Evolutionary conservation across 2,888 invertebrate genomes (phyloP), one percentile per base, ranked within the genome.

Genomic region (Euproctis similis): DNA sequence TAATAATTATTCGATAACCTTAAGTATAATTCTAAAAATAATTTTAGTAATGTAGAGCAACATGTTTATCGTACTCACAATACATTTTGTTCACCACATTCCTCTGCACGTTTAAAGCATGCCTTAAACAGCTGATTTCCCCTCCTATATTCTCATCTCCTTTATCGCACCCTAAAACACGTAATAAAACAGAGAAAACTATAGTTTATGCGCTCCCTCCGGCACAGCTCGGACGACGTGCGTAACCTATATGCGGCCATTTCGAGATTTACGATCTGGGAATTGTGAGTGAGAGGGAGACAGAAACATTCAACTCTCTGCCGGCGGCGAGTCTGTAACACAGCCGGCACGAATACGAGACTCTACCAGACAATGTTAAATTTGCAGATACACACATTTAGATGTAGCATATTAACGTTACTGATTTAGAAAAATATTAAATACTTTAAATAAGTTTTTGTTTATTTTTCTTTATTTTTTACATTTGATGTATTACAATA

Each of bases 241-340:
- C 85, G 84, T 85, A 85, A 85, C 82, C 85, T 85, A 85, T 82
- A 85, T 84, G 85, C 84, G 85, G 85, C 85, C 85, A 82, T 85
- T 85, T 85, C 85, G 69, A 82, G 84, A 85, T 85, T 85, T 85
- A 85, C 85, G 85, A 85, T 70, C 85, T 85, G 85, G 85, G 85
- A 85, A 85, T 82, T 85, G 82, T 76, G 78, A 72, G 85, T 78
- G 75, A 71, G 85, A 85, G 61, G 59, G 82, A 70, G 85, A 85
- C 72, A 72, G 76, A 77, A 76, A 73, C 70, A 81, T 75, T 72
- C 70, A 69, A 74, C 78, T 78, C 80, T 70, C 65, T 59, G 70
- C 75, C 71, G 75, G 63, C 73, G 67, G 68, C 68, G 54, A 74
- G 73, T 65, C 65, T 61, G 63, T n/a, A 71, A 65, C 66, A 62